phyloP scores from a whole-genome alignment of 2,113 vertebrate genomes.

The Cygnus atratus region DNA sequence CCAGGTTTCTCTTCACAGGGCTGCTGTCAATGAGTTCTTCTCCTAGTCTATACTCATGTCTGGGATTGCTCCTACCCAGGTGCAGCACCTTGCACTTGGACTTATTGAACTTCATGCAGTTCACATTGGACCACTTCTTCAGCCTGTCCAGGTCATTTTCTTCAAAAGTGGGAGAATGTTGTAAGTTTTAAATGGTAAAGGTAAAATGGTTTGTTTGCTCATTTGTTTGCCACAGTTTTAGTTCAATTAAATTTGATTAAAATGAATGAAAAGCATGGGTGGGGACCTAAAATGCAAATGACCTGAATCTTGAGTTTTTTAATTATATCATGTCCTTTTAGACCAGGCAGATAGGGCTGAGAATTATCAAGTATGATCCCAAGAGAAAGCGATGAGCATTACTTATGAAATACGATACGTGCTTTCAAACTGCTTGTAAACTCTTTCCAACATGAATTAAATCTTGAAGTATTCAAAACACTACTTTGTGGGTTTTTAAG shows the following conservation, averaged over 20 bases:
- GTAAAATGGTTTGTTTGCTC: no score
- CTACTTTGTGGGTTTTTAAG: constrained; percentile 26
- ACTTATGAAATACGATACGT: not conserved
- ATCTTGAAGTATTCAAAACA: constrained; percentile 11
- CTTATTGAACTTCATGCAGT: no score
- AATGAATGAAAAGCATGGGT: not conserved
- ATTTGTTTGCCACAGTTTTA: no score
- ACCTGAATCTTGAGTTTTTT: not conserved
- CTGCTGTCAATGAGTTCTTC: no score
- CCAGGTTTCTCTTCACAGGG: no score
- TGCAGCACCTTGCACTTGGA: no score
- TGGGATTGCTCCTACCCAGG: no score
- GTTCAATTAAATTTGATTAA: not conserved
- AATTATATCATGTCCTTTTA: not conserved
- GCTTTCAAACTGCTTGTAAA: constrained; percentile 35
- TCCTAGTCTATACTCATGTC: no score
- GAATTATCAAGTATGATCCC: not conserved
- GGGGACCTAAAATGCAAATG: not conserved
- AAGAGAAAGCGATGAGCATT: not conserved
- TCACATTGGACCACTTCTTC: no score
- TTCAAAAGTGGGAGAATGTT: not conserved
- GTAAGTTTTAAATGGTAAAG: not conserved
- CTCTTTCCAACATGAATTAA: constrained; percentile 34
- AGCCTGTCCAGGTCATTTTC: not conserved
- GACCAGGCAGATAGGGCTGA: not conserved